phyloP scores from a whole-genome alignment of 2,113 vertebrate genomes.

The cat (Felis catus) region F.catus_Fca126_mat1.0 CM031415.1:189123001-189123500 shows the following conservation, averaged over 20 bases:
- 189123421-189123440: neutral
- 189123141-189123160: neutral
- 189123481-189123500: neutral
- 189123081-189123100: neutral
- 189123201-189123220: neutral
- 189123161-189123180: too few relatives aligned
- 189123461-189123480: neutral
- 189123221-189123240: neutral
- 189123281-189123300: neutral
- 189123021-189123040: neutral
- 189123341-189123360: neutral
- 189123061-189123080: neutral
- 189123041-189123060: neutral
- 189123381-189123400: neutral
- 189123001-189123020: neutral
- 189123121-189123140: neutral
- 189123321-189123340: neutral
- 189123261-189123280: neutral
- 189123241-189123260: fast-evolving
- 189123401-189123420: neutral
- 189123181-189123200: too few relatives aligned
- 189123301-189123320: neutral
- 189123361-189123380: neutral
- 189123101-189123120: neutral
- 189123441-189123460: neutral